Evolutionary conservation across 2,888 invertebrate genomes (phyloP), one percentile per base, ranked within the genome.

Genomic region (Eudasyphora cyanicolor): DNA sequence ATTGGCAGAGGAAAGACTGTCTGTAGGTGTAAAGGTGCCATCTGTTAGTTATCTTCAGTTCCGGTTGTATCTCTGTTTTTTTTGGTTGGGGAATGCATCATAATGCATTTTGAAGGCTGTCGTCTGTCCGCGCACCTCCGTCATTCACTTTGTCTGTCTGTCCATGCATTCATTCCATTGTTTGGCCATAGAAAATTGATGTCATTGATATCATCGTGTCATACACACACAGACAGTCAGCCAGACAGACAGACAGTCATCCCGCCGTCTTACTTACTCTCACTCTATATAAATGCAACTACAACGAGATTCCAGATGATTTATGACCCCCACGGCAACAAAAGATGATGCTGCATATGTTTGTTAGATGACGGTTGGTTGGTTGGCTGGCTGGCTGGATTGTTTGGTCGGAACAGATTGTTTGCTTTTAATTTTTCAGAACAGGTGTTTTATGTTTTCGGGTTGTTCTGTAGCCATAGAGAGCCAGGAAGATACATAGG

Each of bases 1-100:
- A 81, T 78, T 84, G 64, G 64, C 73, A 17, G 38, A 70, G 27
- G 32, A 32, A 24, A 24, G 35, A 21, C 1, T 49, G 19, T 29
- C 10, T 69, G 73, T 69, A 24, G 54, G 62, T 75, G 79, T 81
- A 67, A 67, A 69, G 78, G 78, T 79, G 81, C 81, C 81, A 84
- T 84, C 78, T 81, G 84, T 76, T 78, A 76, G 67, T 78, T 76
- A 78, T 81, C 81, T 81, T 64, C 73, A 84, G 84, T 84, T 84
- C 84, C 84, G 84, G 80, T 78, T 80, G n/a, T n/a, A n/a, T n/a
- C 74, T 49, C 38, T n/a, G n/a, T n/a, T n/a, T n/a, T n/a, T n/a
- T n/a, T n/a, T n/a, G n/a, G 76, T 79, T 82, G 79, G 51, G 38
- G 62, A 75, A 64, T 78, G 73, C 74, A 84, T 42, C 12, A 42